Evolutionary conservation across 2,113 vertebrate genomes (phyloP).

Genomic region (Elephantulus edwardii): DNA sequence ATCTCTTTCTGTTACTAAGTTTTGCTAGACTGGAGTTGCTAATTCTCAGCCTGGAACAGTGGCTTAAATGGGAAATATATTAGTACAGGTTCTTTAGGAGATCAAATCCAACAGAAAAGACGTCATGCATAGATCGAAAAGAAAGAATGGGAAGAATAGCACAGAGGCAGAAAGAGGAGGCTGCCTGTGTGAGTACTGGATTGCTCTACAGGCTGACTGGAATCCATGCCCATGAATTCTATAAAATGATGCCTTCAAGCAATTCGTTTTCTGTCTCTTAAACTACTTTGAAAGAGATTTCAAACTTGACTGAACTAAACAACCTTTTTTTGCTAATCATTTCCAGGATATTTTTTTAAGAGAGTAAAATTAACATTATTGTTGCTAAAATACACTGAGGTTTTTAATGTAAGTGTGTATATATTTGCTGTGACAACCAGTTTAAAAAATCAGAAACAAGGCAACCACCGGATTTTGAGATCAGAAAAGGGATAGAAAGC

Average conservation of each 20-base stretch:
- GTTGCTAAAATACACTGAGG: slow-evolving; percentile 37
- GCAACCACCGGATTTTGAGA: neutral
- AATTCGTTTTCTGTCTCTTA: neutral
- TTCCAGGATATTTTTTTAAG: slow-evolving; percentile 36
- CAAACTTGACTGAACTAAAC: neutral
- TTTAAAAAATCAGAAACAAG: slow-evolving; percentile 41
- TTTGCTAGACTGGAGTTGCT: neutral
- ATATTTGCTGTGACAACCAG: neutral
- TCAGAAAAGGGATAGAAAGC: neutral
- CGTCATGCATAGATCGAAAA: neutral
- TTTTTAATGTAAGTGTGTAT: neutral
- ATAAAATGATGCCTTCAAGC: neutral
- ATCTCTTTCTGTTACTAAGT: neutral
- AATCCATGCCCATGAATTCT: neutral
- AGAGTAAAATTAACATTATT: neutral
- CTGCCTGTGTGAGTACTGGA: accelerated
- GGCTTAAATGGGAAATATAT: neutral
- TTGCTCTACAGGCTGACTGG: neutral
- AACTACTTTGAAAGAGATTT: slow-evolving; percentile 17
- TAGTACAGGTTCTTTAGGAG: neutral
- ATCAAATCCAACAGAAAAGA: neutral
- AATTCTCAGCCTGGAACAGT: neutral
- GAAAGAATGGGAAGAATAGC: neutral
- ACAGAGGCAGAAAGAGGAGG: neutral
- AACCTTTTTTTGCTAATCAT: neutral